These are phyloP conservation scores for Epinephelus lanceolatus DNA, from an alignment of 2,113 vertebrate genomes.

Conservation along the genomic window DNA sequence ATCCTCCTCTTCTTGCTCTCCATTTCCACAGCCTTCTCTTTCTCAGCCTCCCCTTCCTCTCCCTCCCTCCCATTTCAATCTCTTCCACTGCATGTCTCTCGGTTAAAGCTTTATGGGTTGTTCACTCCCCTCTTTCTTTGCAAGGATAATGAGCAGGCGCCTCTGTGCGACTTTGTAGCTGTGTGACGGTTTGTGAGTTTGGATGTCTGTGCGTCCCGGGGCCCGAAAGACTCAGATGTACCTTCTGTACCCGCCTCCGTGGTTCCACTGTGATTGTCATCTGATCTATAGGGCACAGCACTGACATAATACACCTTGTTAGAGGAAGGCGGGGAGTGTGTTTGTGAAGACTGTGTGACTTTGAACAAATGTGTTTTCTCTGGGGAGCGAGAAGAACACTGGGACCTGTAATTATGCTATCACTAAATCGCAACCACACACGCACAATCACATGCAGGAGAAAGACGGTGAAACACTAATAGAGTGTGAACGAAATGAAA, in stretches of 20 bases:
- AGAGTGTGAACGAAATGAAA: conserved; percentile 38
- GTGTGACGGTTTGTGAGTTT: conserved; percentile 72
- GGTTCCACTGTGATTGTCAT: conserved; percentile 77
- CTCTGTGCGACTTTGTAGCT: conserved; percentile 78
- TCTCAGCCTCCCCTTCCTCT: conserved; percentile 34
- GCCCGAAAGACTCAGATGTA: conserved; percentile 77
- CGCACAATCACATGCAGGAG: conserved; percentile 16
- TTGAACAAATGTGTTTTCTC: conserved; percentile 78
- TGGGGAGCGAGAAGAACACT: conserved; percentile 53
- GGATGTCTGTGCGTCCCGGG: conserved; percentile 63
- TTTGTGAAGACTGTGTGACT: conserved; percentile 69
- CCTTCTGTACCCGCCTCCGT: conserved; percentile 63
- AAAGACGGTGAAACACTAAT: conserved; percentile 18
- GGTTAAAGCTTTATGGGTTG: conserved; percentile 78
- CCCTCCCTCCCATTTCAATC: conserved; percentile 57
- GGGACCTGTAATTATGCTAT: conserved; percentile 70
- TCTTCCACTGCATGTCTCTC: conserved; percentile 60
- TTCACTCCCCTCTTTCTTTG: conserved; percentile 69
- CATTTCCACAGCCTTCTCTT: conserved; percentile 62
- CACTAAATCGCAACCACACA: conserved; percentile 44
- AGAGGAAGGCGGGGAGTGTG: conserved; percentile 60
- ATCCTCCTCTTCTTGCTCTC: conserved; percentile 71
- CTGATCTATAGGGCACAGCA: conserved; percentile 75
- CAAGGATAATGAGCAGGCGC: conserved; percentile 79
- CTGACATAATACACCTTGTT: conserved; percentile 80